Base-by-base conservation (phyloP, 37 sponge, comb jelly and placozoan genomes). In the Hexactinellida sp. region DNA sequence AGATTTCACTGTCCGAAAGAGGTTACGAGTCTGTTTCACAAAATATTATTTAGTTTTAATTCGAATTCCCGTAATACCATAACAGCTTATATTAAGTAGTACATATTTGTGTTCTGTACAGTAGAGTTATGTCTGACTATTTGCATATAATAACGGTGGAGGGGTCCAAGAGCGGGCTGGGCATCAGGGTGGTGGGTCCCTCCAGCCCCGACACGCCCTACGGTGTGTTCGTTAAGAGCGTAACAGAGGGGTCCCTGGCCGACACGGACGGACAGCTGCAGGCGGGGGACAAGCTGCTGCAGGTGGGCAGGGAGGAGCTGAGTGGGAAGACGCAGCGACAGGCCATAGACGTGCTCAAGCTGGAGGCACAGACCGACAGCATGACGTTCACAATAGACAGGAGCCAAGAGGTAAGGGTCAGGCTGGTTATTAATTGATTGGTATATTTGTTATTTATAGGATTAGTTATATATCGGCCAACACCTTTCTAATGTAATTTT, bases 301-400 rank as follows among this genome's bases (percentile, higher is more conserved):
- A 28, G 76, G 76, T 63, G 76, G 76, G 76, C 3, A 23, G 13
- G 5, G 13, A 3, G 34, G 30, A n/a, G 3, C 76, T 63, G 76
- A n/a, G 32, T n/a, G 76, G 76, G 76, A 63, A 25, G 76, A 63
- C 76, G 3, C 76, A 63, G 76, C 3, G 76, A 63, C 76, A 63
- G 76, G 76, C 76, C 3, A 63, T 63, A 5, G 76, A 63, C 30
- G 30, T 63, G 21, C 34, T 63, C 19, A 63, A 63, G 76, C 76
- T 25, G 5, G 28, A 63, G 76, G 76, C 76, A n/a, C 76, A 63
- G 76, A 63, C 76, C 5, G 76, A 63, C 13, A 25, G 76, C 13
- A 63, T 63, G 76, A 63, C 21, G 5, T 63, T 63, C 34, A 63
- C 76, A 10, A 63, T 63, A 3, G 76, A 63, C 76, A 63, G 76